Evolutionary conservation across 2,888 invertebrate species (phyloP), one percentile per base, ranked within the genome.

Genomic region (Oasisia sp.): DNA sequence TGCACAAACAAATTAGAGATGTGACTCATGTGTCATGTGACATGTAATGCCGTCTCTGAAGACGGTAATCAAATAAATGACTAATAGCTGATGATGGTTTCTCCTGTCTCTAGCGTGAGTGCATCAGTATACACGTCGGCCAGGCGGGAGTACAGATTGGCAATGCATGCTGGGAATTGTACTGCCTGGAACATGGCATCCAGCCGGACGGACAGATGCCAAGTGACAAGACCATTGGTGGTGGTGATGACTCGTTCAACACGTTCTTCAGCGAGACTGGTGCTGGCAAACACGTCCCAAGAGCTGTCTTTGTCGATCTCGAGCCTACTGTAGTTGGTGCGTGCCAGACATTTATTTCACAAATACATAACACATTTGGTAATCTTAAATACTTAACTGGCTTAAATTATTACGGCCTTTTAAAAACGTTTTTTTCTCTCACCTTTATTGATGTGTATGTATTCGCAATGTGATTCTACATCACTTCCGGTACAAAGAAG

Each of bases 211-310:
- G 96, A 27, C 96, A 95, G 94, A 96, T 96, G 96, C 98, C 98
- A 32, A 98, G 98, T 1, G 98, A 98, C 96, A 98, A 98, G 97
- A 98, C 98, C 32, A 94, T 96, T 89, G 97, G 96, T 58, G 95
- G 95, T 5, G 96, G 98, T 92, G 99, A 99, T 97, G 98, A 95
- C 97, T 98, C 98, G 93, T 99, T 98, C 97, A 99, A 99, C 95
- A 99, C 97, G 45, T 97, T 97, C 95, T 97, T 97, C 95, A 96
- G 96, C 93, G 99, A 99, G 97, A 99, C 99, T 93, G 98, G 98
- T 92, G 98, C 98, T 90, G 99, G 99, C 95, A 99, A 99, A 96
- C 99, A 99, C 96, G 99, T 99, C 19, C 99, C 99, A 91, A 97
- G 99, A 95, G 96, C 95, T 98, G 98, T 99, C 92, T 99, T 99